Conservation (phyloP, 2,888 invertebrate species). For the Drosophila kokeensis region DNA sequence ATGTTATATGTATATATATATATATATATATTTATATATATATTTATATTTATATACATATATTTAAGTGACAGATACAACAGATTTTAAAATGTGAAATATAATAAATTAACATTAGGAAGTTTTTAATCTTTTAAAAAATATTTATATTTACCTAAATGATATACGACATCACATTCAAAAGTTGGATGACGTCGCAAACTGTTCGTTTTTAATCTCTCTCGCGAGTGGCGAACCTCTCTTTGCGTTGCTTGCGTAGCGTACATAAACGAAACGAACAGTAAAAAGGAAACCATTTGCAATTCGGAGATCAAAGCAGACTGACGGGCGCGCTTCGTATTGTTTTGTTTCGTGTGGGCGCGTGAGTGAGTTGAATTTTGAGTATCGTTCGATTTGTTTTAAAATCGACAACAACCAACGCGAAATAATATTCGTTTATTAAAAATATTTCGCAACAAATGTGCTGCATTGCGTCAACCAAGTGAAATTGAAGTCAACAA, state of each 20-base stretch:
- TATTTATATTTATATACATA: not conserved
- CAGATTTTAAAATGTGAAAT: not conserved
- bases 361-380: constrained; percentile 44
- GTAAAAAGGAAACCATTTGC: constrained; percentile 42
- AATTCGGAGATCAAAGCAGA: constrained; percentile 56
- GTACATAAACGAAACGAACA: constrained; percentile 51
- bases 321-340: constrained; percentile 56
- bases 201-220: not conserved
- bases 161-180: not conserved
- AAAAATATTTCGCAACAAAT: constrained; percentile 68
- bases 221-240: constrained; percentile 19
- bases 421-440: constrained; percentile 58
- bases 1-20: not conserved
- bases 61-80: not conserved
- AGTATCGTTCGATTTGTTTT: constrained; percentile 73
- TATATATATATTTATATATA: not conserved
- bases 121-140: not conserved
- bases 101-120: not conserved
- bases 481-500: constrained; percentile 47
- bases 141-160: not conserved
- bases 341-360: constrained; percentile 46
- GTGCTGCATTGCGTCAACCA: constrained; percentile 57
- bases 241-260: constrained; percentile 10
- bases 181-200: constrained; percentile 40
- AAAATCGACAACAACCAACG: constrained; percentile 69